Evolutionary conservation across 2,113 vertebrate species (phyloP), one percentile per base, ranked within the genome.

Genomic region (Corythornis madagascariensis): DNA sequence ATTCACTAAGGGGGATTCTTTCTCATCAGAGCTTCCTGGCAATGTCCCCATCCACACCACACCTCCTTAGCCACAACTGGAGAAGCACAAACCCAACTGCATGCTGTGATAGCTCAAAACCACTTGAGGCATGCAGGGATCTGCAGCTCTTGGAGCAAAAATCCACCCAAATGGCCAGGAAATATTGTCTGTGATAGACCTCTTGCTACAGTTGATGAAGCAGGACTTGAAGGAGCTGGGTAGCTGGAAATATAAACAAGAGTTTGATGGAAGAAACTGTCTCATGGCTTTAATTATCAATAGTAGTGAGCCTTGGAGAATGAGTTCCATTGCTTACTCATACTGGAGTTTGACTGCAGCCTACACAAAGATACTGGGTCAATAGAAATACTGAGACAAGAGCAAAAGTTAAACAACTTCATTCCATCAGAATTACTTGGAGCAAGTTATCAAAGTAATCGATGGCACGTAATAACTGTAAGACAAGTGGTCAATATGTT

Each of bases 401-500:
- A 57, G 64, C 0, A 2, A 70, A 88, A 92, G 83, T 90, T 94
- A 95, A 95, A 95, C 90, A 96, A 91, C 94, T 95, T 83, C 65
- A 94, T 94, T 91, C 92, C 77, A 60, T 92, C 92, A 86, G 77
- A 97, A 95, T 91, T 95, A 94, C 80, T 83, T 24, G 82, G 82
- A 93, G 74, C 92, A 81, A 92, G 95, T 93, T 95, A 96, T 96
- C 93, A 95, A 89, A 96, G 92, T 83, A 96, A 96, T 96, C 75
- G 4, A 96, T 96, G 89, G 83, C 87, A 89, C 0, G 6, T 95
- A 96, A 95, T 93, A 96, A 93, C 86, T 40, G 1, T 63, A 76
- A 92, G 92, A 95, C 92, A 84, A 94, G 88, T 38, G 63, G 89
- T 96, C 94, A 66, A 95, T 95, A 97, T 0, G 0, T 86, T 82